A percentile compares a stretch with the other conserved stretches of the same genome.
Evolutionary conservation across 2,888 invertebrate species (phyloP).

Genomic region (Scaptomyza reducta): DNA sequence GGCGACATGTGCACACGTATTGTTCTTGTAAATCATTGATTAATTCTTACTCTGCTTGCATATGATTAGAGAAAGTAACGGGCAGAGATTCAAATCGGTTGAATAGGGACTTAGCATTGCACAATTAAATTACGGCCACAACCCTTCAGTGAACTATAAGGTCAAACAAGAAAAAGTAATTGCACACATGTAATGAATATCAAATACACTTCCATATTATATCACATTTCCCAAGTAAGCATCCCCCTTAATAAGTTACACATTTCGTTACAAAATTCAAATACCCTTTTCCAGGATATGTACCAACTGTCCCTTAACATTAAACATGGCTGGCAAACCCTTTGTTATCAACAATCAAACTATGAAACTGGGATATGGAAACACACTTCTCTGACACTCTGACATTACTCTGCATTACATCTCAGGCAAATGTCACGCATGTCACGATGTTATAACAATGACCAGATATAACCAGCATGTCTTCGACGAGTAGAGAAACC

Average conservation of each 20-base stretch:
- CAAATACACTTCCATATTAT: constrained; percentile 1
- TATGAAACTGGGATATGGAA: constrained; percentile 31
- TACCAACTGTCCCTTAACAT: constrained; percentile 3
- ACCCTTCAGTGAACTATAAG: constrained; percentile 15
- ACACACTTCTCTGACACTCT: constrained; percentile 50
- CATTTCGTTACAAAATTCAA: neutral
- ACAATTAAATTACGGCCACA: constrained; percentile 42
- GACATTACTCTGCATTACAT: constrained; percentile 28
- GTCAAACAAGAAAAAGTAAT: neutral
- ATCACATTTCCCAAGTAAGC: neutral
- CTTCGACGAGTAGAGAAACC: constrained; percentile 27
- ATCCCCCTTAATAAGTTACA: neutral
- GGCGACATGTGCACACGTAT: constrained; percentile 74
- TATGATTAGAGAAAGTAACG: constrained; percentile 70
- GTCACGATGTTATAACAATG: constrained; percentile 68
- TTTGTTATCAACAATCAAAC: constrained; percentile 50
- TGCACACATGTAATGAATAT: neutral
- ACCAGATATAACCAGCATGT: constrained; percentile 61
- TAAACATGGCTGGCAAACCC: constrained; percentile 38
- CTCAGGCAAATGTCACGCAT: constrained; percentile 69
- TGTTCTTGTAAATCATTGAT: constrained; percentile 82
- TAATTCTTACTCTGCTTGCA: constrained; percentile 80
- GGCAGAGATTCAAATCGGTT: constrained; percentile 16
- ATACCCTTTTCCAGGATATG: neutral
- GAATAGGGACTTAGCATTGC: constrained; percentile 11